A percentile compares a stretch with the other conserved stretches of the same genome.
phyloP scores from a whole-genome alignment of 2,797 vertebrate genomes.

The Pempheris klunzingeri region DNA sequence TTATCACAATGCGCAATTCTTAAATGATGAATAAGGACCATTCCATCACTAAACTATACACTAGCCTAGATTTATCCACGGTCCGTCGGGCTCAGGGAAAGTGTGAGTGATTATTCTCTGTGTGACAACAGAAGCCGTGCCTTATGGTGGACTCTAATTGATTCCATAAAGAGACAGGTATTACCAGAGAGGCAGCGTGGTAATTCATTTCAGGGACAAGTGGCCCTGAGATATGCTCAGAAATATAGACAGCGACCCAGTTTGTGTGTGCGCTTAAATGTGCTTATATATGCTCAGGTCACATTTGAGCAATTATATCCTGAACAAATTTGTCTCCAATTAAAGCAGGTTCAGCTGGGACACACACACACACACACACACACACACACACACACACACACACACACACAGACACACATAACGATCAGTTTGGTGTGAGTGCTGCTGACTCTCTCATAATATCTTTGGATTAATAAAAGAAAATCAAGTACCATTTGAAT shows the following conservation, averaged over 20 bases:
- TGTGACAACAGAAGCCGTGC: conserved; percentile 56
- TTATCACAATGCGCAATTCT: conserved; percentile 29
- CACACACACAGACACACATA: neutral
- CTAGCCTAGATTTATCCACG: conserved; percentile 42
- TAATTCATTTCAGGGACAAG: conserved; percentile 74
- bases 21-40: conserved; percentile 56
- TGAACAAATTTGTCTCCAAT: conserved; percentile 9
- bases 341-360: neutral
- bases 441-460: conserved; percentile 3
- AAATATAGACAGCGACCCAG: conserved; percentile 50
- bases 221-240: conserved; percentile 51
- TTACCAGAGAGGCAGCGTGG: conserved; percentile 56
- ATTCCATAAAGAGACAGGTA: conserved; percentile 74
- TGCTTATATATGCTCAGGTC: neutral
- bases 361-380: neutral
- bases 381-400: neutral
- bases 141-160: conserved; percentile 65
- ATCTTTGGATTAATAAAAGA: conserved; percentile 11
- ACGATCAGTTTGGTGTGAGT: neutral
- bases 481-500: neutral
- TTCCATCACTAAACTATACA: conserved; percentile 43
- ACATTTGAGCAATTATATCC: conserved; percentile 21
- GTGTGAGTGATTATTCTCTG: conserved; percentile 59
- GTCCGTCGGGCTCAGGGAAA: conserved; percentile 30
- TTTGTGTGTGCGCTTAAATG: conserved; percentile 10